Evolutionary conservation across 2,888 invertebrate species (phyloP).

Genomic region (Thymelicus sylvestris): DNA sequence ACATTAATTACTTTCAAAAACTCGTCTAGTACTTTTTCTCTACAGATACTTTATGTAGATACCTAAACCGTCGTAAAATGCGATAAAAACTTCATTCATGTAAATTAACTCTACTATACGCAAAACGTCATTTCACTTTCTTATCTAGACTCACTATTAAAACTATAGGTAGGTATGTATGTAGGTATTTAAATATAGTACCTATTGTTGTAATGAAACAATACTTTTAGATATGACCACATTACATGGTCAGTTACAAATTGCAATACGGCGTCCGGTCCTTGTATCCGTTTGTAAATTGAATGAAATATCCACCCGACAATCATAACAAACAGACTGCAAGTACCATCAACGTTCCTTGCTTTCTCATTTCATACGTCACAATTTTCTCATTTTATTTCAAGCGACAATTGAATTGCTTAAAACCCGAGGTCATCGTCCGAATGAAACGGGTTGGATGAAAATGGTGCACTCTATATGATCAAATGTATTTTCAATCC

Average conservation of each 20-base stretch:
- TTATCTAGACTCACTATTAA: no score
- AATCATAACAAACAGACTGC: constrained; percentile 39
- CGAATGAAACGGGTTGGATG: constrained; percentile 52
- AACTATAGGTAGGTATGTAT: no score
- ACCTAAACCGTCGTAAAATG: no score
- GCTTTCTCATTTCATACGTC: constrained; percentile 39
- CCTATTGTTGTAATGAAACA: background rate
- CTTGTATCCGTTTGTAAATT: constrained; percentile 66
- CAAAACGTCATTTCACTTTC: no score
- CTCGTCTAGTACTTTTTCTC: no score
- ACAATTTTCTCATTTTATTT: constrained; percentile 38
- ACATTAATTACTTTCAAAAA: no score
- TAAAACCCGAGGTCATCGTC: constrained; percentile 46
- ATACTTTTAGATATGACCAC: constrained; percentile 1
- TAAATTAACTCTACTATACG: background rate
- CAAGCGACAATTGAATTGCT: constrained; percentile 42
- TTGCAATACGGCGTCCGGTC: constrained; percentile 25
- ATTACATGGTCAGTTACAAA: constrained; percentile 8
- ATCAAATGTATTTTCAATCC: constrained; percentile 53
- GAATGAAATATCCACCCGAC: constrained; percentile 63
- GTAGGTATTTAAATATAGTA: no score
- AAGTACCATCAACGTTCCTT: constrained; percentile 35
- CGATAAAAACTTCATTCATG: background rate
- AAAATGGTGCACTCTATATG: constrained; percentile 54
- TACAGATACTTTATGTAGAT: no score